phyloP scores from a whole-genome alignment of 2,888 invertebrate species.

The Herminia tarsipennalis region DNA sequence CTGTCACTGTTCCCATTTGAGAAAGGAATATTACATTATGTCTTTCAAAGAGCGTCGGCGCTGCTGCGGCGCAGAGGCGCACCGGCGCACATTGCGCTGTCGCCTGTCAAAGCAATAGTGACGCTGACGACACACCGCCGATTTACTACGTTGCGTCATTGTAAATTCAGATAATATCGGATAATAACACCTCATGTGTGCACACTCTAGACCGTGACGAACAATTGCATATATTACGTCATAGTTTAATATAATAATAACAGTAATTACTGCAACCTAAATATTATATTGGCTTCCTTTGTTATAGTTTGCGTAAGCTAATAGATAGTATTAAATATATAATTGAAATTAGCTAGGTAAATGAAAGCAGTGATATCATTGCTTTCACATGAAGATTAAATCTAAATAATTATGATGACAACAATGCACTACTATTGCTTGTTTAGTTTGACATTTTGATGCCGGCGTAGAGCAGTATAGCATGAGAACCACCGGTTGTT shows the following conservation, averaged over 20 bases:
- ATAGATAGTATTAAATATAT: constrained; percentile 2
- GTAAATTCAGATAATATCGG: constrained; percentile 47
- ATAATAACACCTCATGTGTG: constrained; percentile 46
- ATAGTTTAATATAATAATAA: constrained; percentile 26
- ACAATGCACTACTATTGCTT: too few relatives aligned
- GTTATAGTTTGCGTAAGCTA: constrained; percentile 17
- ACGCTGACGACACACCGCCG: constrained; percentile 45
- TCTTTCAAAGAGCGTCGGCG: constrained; percentile 58
- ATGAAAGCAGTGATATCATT: too few relatives aligned
- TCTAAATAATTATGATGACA: too few relatives aligned
- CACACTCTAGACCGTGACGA: constrained; percentile 36
- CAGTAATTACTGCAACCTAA: constrained; percentile 22
- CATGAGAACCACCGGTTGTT: too few relatives aligned
- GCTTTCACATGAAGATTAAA: too few relatives aligned
- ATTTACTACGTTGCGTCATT: constrained; percentile 48
- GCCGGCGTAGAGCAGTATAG: too few relatives aligned
- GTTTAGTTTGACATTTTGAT: too few relatives aligned
- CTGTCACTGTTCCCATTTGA: constrained; percentile 72
- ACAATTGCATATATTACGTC: constrained; percentile 34
- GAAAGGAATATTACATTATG: constrained; percentile 76
- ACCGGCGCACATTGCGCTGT: constrained; percentile 28
- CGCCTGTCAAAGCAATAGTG: constrained; percentile 50
- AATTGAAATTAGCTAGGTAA: background rate
- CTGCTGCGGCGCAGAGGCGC: constrained; percentile 27
- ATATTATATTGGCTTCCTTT: constrained; percentile 22